Conservation (phyloP, 2,797 vertebrate species). For the Odontamblyopus rebecca region DNA sequence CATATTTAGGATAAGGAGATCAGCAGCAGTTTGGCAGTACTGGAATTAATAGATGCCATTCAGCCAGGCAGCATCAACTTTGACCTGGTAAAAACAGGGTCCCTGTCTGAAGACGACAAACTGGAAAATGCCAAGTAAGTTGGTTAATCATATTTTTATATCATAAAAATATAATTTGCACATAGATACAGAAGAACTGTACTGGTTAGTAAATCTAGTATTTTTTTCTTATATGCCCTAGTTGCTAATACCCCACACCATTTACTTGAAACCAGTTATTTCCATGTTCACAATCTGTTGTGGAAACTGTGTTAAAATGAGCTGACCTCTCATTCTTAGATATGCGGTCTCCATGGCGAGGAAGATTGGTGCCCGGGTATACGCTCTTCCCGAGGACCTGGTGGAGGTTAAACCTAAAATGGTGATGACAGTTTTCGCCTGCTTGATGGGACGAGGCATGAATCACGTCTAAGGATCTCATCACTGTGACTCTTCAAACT, state of each 20-base stretch:
- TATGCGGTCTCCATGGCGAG: constrained; percentile 97
- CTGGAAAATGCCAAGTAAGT: constrained; percentile 93
- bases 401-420: constrained; percentile 98
- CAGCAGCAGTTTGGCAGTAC: constrained; percentile 90
- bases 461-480: constrained; percentile 81
- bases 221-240: neutral
- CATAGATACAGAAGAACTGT: neutral
- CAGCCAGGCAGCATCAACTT: constrained; percentile 92
- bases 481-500: constrained; percentile 44
- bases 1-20: constrained; percentile 88
- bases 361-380: constrained; percentile 93
- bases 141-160: neutral
- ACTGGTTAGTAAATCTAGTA: neutral
- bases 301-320: neutral
- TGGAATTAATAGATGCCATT: constrained; percentile 97
- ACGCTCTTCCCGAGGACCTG: constrained; percentile 95
- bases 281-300: neutral
- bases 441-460: constrained; percentile 98
- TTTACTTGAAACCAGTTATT: neutral
- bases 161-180: too few relatives aligned
- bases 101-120: constrained; percentile 87
- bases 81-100: constrained; percentile 89
- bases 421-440: constrained; percentile 99
- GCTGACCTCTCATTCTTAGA: constrained; percentile 63
- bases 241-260: neutral